A percentile compares a stretch with the other conserved stretches of the same genome.
Evolutionary conservation across 2,113 vertebrate genomes (phyloP).

Genomic region (Thalassarche chlororhynchos): DNA sequence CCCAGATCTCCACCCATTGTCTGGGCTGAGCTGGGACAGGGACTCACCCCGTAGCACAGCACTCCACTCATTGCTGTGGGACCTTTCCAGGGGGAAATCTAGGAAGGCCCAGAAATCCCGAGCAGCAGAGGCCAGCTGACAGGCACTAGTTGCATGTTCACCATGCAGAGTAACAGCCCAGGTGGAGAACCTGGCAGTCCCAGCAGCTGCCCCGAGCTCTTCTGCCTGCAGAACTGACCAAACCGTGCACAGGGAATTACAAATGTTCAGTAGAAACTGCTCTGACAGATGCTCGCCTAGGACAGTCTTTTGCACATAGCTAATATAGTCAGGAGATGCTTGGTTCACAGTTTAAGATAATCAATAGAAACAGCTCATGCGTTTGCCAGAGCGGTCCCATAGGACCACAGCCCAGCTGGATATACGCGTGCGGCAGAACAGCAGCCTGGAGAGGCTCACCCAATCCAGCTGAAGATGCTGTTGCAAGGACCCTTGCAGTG

Average conservation of each 20-base stretch:
- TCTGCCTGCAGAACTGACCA: not conserved
- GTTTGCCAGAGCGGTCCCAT: not conserved
- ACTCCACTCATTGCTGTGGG: not conserved
- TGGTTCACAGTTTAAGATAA: not conserved
- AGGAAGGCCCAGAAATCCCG: not conserved
- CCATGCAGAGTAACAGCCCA: too few species aligned
- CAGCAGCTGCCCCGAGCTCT: not conserved
- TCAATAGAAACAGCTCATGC: not conserved
- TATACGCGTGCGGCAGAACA: not conserved
- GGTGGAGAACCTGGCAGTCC: not conserved
- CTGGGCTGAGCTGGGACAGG: not conserved
- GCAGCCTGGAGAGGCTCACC: not conserved
- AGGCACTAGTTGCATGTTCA: not conserved
- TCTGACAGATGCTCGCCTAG: fast-evolving
- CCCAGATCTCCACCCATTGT: not conserved
- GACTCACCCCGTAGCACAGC: not conserved
- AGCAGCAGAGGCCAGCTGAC: not conserved
- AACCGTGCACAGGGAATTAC: not conserved
- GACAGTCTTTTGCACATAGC: not conserved
- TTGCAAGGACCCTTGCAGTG: not conserved
- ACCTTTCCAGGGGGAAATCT: not conserved
- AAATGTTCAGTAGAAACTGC: not conserved
- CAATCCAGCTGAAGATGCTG: not conserved
- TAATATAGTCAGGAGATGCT: not conserved
- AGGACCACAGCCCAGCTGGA: not conserved